These are phyloP conservation scores for Centruroides vittatus DNA, from an alignment of 1,140 invertebrate species.

Conservation along the genomic window DNA sequence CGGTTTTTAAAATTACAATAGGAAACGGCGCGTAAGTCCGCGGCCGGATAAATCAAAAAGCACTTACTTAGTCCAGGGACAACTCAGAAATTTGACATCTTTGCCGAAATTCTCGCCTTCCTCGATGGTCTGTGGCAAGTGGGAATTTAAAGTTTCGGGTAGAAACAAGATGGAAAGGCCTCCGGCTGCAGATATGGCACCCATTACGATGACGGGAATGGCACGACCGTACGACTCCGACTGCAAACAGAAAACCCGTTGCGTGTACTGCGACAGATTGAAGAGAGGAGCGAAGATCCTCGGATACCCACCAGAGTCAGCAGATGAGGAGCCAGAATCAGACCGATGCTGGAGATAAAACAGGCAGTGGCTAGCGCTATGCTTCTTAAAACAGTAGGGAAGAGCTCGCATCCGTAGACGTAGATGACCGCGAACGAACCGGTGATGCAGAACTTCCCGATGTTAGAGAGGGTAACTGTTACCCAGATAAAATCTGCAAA, in stretches of 20 bases:
- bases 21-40: too few relatives aligned
- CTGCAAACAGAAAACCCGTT: too few relatives aligned
- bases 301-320: conserved; percentile 20
- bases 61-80: not conserved
- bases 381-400: conserved; percentile 69
- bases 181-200: too few relatives aligned
- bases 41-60: too few relatives aligned
- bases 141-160: conserved; percentile 23
- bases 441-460: conserved; percentile 68
- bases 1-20: too few relatives aligned
- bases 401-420: conserved; percentile 77
- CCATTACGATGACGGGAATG: too few relatives aligned
- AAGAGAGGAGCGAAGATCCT: too few relatives aligned
- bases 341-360: conserved; percentile 56
- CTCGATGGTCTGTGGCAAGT: conserved; percentile 21
- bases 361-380: conserved; percentile 64
- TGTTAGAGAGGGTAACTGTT: conserved; percentile 44
- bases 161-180: conserved; percentile 18
- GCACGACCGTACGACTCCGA: too few relatives aligned
- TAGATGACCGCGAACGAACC: conserved; percentile 76
- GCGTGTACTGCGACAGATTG: too few relatives aligned
- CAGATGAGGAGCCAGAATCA: conserved; percentile 50
- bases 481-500: conserved; percentile 31
- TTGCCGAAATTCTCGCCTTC: conserved; percentile 29
- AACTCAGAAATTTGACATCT: conserved; percentile 23